Base-by-base conservation (phyloP, 2,888 invertebrate genomes). In the Epinotia ramella region DNA sequence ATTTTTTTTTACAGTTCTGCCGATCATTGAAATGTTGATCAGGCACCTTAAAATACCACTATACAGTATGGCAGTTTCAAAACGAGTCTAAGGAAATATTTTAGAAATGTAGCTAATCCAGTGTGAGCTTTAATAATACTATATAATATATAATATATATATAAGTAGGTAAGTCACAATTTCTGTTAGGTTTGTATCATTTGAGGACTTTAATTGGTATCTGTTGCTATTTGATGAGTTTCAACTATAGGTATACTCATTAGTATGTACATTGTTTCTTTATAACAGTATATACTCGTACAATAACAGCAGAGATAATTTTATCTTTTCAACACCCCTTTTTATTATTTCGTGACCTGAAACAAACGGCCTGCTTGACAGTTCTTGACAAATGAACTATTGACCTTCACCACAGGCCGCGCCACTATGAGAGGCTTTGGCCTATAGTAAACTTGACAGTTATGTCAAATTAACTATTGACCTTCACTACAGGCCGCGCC, bases 101-200 rank as follows among this genome's bases (percentile, higher is more conserved):
- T 40, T 5, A 53, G n/a, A 16, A 7, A 6, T 33, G 33, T 53
- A 53, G 49, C 49, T 66, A 53, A 7, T 40, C 18, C n/a, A 63
- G 18, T 63, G 63, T 40, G 5, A n/a, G 40, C n/a, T 63, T 63
- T 18, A 40, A n/a, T 12, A 63, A 40, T 63, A 63, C 18, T 18
- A 40, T 18, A 9, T 13, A 64, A 40, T 18, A 9, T 13, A 64
- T 40, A 11, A 46, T 20, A 28, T 3, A 28, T 28, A 12, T n/a
- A 3, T 28, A 28, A 3, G 24, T 11, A 46, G n/a, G 44, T 65
- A 65, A 66, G 66, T 66, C 53, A 53, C 53, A 66, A 69, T 46
- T n/a, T 60, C 16, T n/a, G 1, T 46, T 24, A 44, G 20, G 1
- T 44, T 69, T 44, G 46, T 24, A 28, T 7, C 16, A 33, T 33